These are phyloP conservation scores for Bradynema listronoti DNA, from an alignment of 1,140 invertebrate species.

Conservation along the genomic window DNA sequence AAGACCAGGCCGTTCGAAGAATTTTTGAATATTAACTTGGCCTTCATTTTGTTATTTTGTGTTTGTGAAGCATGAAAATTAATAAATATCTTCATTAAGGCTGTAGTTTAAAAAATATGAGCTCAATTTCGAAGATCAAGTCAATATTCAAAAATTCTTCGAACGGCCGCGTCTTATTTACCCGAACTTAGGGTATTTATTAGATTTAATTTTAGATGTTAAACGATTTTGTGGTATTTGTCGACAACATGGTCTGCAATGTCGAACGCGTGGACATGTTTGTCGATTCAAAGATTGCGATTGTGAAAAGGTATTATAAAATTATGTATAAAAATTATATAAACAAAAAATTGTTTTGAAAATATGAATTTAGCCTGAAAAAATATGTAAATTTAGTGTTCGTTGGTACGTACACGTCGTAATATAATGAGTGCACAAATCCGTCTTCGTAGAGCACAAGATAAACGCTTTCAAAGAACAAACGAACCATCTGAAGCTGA, in stretches of 20 bases:
- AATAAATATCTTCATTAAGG: too few species aligned
- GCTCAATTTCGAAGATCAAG: too few species aligned
- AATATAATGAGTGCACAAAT: constrained; percentile 53
- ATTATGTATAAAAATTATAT: too few species aligned
- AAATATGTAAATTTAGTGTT: constrained; percentile 39
- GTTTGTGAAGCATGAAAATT: too few species aligned
- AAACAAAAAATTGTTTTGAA: too few species aligned
- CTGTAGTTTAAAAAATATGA: too few species aligned
- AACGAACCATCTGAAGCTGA: constrained; percentile 36
- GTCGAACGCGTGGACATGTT: constrained; percentile 48
- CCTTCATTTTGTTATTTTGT: too few species aligned
- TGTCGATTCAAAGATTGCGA: constrained; percentile 48
- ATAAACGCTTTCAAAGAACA: constrained; percentile 51
- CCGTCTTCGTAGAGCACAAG: constrained; percentile 47
- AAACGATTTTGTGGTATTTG: constrained; percentile 54
- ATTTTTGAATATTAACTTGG: too few species aligned
- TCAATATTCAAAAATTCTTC: too few species aligned
- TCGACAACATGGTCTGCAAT: constrained; percentile 47
- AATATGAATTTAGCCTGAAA: constrained; percentile 9
- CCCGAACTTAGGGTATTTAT: too few species aligned
- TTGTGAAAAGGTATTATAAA: constrained; percentile 37
- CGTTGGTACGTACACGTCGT: constrained; percentile 49
- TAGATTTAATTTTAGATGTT: constrained; percentile 39
- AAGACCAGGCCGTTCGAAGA: too few species aligned
- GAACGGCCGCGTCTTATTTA: too few species aligned